Conservation (phyloP, 1,140 invertebrate species). For the Pachypeltis micranthus region DNA sequence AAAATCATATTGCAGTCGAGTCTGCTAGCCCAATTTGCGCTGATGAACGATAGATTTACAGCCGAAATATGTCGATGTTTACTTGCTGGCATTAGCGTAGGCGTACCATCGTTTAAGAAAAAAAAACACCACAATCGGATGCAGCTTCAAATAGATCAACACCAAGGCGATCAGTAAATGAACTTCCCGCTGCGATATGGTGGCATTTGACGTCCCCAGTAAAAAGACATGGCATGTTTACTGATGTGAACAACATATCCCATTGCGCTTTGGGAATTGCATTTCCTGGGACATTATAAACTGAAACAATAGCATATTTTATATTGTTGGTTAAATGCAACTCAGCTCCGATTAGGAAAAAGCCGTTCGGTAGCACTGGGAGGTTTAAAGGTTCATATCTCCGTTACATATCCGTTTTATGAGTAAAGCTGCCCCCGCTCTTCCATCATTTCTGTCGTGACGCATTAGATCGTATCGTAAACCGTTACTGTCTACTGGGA, state of each 20-base stretch:
- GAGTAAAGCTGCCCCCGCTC: conserved; percentile 1
- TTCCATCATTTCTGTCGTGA: conserved; percentile 11
- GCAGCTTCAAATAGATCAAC: neutral
- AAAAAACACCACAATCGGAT: neutral
- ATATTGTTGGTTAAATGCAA: neutral
- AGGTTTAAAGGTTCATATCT: neutral
- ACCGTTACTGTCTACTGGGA: conserved; percentile 1
- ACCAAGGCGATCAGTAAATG: neutral
- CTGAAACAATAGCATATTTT: neutral
- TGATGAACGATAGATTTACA: neutral
- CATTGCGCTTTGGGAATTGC: neutral
- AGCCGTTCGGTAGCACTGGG: neutral
- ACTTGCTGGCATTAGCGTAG: neutral
- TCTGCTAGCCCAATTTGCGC: neutral
- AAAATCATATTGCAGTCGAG: neutral
- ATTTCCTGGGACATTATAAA: neutral
- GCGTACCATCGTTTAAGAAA: neutral
- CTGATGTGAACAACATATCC: neutral
- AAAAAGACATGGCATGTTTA: neutral
- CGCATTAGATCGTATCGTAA: conserved; percentile 8
- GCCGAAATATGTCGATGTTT: neutral
- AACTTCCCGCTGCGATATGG: neutral
- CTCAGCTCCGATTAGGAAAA: neutral
- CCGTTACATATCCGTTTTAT: conserved; percentile 10
- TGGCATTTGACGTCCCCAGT: neutral